Evolutionary conservation across 2,888 invertebrate genomes (phyloP), one percentile per base, ranked within the genome.

Genomic region (Rapana venosa): DNA sequence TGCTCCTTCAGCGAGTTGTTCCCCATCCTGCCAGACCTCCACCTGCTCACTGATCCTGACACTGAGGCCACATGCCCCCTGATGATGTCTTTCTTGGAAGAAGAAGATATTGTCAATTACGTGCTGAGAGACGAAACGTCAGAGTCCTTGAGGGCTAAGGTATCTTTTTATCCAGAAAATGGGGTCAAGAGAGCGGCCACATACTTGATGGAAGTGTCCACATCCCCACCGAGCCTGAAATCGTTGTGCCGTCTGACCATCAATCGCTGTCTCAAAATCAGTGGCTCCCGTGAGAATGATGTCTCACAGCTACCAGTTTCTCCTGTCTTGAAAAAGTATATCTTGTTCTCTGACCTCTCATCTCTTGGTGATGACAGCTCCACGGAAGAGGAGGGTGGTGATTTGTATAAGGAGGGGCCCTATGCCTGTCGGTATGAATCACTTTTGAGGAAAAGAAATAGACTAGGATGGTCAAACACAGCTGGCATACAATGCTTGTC

Each of bases 211-310:
- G 84, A n/a, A 56, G 58, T 85, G 15, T n/a, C 58, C 30, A 30
- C 58, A 15, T 17, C 84, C 30, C 87, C 87, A 1, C 87, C 66
- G 8, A 87, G 22, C n/a, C 35, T 87, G 35, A 87, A 87, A 30
- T 87, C 87, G 35, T 35, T 35, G 70, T 87, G 87, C 30, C 87
- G 87, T 17, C 87, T 87, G 87, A 66, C 66, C 35, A 87, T 87
- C 30, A 32, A 66, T 20, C 66, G 35, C 87, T 36, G 35, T 32
- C 87, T 87, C 66, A 17, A 26, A 1, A 66, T 87, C 35, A 22
- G 87, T 36, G n/a, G 30, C 30, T 26, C 30, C 17, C 87, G 66
- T 22, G 58, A 87, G 22, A 66, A 66, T 15, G 66, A 70, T 30
- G 70, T 70, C 13, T 58, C 13, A 0, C 66, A 35, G 20, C 70